Conservation (phyloP, 2,113 vertebrate genomes). For the Rhadina sibilatrix region DNA sequence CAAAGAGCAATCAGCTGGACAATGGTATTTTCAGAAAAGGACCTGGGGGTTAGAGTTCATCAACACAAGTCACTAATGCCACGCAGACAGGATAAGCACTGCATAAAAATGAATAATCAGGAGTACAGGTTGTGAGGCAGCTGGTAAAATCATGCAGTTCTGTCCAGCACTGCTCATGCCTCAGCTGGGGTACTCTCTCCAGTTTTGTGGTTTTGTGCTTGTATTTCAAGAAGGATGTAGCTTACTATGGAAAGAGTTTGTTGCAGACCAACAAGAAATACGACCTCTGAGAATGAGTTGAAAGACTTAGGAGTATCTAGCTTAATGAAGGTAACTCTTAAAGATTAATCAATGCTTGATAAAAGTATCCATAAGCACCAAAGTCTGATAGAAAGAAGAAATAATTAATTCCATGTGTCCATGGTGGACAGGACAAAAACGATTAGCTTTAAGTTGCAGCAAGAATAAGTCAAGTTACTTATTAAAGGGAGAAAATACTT, state of each 20-base stretch:
- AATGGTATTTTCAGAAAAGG: neutral
- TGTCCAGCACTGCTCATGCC: neutral
- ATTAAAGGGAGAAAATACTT: constrained; percentile 19
- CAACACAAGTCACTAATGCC: neutral
- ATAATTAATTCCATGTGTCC: neutral
- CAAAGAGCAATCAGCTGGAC: neutral
- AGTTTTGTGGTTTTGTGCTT: neutral
- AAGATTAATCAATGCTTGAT: neutral
- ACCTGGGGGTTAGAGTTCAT: neutral
- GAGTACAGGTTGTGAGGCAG: neutral
- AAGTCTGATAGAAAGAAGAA: neutral
- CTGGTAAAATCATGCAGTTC: neutral
- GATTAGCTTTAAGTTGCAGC: neutral
- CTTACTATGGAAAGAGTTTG: neutral
- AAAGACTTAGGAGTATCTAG: neutral
- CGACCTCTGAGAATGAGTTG: neutral
- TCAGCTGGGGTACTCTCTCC: neutral
- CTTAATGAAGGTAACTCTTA: neutral
- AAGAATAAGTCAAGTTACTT: constrained; percentile 22
- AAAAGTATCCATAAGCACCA: neutral
- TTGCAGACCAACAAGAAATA: neutral
- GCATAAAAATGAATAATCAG: neutral
- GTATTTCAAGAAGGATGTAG: neutral
- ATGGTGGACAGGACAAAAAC: neutral
- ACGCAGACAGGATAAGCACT: neutral